Percentiles rank a stretch among this genome's conserved stretches.
Conservation (phyloP, 2,113 vertebrate species). For the Murina feae region DNA sequence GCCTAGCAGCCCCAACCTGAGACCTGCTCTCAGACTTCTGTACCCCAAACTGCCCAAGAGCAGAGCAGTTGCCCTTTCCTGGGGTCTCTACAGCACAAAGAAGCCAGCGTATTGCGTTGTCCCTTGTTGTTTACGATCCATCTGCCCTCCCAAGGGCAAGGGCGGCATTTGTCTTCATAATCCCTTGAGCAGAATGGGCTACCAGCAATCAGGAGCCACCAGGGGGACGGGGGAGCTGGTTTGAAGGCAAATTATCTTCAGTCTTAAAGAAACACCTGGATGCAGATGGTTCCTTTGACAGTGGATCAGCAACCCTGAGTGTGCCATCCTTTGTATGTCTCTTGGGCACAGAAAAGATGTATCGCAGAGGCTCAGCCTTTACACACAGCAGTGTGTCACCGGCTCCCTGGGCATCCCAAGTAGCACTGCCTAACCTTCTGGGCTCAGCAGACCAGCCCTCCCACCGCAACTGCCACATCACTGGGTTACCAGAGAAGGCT, state of each 20-base stretch:
- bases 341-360: background rate
- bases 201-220: background rate
- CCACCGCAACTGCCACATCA: background rate
- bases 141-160: background rate
- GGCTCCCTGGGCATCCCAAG: background rate
- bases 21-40: background rate
- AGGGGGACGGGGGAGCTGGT: background rate
- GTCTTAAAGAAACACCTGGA: background rate
- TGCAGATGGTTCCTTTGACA: background rate
- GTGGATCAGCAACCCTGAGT: background rate
- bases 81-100: background rate
- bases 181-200: background rate
- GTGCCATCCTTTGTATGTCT: background rate
- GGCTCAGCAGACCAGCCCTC: background rate
- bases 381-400: background rate
- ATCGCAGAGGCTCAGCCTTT: background rate
- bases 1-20: background rate
- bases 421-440: background rate
- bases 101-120: background rate
- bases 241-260: background rate
- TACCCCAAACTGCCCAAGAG: background rate
- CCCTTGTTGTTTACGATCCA: background rate
- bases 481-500: background rate
- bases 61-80: background rate
- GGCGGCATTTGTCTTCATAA: background rate